These are phyloP conservation scores for Pungitius pungitius DNA, from an alignment of 2,113 vertebrate genomes.

Conservation along the genomic window DNA sequence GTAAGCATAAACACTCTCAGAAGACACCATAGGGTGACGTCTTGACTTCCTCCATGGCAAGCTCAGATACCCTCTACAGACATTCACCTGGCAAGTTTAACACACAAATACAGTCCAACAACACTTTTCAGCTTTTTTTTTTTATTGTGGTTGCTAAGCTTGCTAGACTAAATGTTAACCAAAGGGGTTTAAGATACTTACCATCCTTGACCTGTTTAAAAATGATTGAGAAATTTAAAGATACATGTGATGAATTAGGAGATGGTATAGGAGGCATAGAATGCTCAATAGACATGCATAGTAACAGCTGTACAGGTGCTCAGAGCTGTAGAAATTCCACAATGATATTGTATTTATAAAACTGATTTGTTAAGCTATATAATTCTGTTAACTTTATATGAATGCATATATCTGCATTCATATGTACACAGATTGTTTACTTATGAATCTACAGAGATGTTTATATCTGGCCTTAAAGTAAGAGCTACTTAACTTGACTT, in stretches of 20 bases:
- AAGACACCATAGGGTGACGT: too few species aligned
- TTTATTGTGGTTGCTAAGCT: neutral
- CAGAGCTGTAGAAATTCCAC: neutral
- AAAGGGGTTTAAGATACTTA: too few species aligned
- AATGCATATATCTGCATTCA: neutral
- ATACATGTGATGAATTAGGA: neutral
- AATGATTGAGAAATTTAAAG: neutral
- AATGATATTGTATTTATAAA: neutral
- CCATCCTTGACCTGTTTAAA: neutral
- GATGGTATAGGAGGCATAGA: neutral
- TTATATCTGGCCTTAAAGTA: neutral
- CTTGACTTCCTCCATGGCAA: neutral
- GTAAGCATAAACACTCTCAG: constrained; percentile 73
- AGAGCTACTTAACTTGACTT: constrained; percentile 4
- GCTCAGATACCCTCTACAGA: neutral
- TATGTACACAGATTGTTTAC: neutral
- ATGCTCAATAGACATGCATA: neutral
- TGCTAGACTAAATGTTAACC: too few species aligned
- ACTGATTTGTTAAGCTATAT: neutral
- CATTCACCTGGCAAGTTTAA: neutral
- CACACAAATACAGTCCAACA: neutral
- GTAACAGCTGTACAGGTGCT: neutral
- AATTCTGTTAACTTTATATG: neutral
- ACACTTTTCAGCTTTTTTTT: neutral
- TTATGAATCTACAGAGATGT: neutral